These are phyloP conservation scores for Drosophila repleta DNA, from an alignment of 1,140 invertebrate genomes.

Conservation along the genomic window DNA sequence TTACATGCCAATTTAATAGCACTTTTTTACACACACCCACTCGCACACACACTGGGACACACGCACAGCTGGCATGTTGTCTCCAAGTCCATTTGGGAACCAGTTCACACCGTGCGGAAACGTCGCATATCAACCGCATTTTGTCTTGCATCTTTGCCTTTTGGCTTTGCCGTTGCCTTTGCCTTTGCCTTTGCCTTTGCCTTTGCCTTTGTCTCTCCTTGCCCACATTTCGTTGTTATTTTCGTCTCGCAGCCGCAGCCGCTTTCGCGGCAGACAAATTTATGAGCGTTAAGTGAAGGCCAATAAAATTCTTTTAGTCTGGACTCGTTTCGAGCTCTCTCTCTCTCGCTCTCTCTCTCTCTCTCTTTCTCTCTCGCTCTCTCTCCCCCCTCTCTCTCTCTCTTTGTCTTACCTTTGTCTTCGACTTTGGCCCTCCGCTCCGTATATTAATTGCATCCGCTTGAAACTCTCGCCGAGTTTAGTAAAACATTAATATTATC, in stretches of 20 bases:
- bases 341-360: too few species aligned
- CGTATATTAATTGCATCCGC: conserved; percentile 17
- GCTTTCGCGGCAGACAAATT: conserved; percentile 73
- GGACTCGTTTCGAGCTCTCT: conserved; percentile 54
- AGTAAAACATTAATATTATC: too few species aligned
- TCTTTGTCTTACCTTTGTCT: too few species aligned
- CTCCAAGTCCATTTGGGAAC: conserved; percentile 41
- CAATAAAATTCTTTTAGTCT: conserved; percentile 80
- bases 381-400: too few species aligned
- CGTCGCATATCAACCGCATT: conserved; percentile 71
- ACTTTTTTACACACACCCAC: conserved; percentile 46
- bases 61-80: conserved; percentile 2
- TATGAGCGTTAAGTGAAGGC: conserved; percentile 79
- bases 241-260: conserved; percentile 47
- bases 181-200: conserved; percentile 23
- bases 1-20: conserved; percentile 54
- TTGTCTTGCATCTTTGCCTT: conserved; percentile 54
- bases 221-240: conserved; percentile 17
- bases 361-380: too few species aligned
- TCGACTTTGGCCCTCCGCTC: background rate
- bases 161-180: conserved; percentile 20
- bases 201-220: conserved; percentile 7
- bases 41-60: conserved; percentile 7
- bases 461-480: too few species aligned
- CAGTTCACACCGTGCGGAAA: conserved; percentile 71